Evolutionary conservation across 2,797 vertebrate genomes (phyloP).

Genomic region (Lepilemur ruficaudatus): DNA sequence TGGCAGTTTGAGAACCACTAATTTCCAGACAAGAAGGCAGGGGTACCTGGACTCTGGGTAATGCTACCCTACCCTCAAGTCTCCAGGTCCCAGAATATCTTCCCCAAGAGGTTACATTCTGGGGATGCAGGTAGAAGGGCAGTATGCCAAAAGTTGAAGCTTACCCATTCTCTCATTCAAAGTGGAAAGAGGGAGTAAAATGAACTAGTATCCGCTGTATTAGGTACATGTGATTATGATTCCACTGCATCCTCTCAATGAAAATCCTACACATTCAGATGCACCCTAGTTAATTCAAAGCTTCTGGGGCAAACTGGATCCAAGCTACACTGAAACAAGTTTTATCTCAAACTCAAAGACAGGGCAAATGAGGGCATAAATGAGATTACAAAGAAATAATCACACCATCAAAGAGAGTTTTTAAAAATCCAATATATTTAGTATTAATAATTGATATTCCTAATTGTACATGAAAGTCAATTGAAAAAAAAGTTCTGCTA

Average conservation of each 20-base stretch:
- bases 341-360: conserved; percentile 42
- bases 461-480: neutral
- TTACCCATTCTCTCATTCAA: neutral
- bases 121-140: neutral
- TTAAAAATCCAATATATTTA: neutral
- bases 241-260: neutral
- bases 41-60: neutral
- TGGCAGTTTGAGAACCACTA: neutral
- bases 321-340: neutral
- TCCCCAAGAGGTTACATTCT: neutral
- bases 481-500: neutral
- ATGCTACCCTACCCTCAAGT: neutral
- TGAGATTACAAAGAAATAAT: neutral
- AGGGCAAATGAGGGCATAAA: neutral
- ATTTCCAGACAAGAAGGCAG: neutral
- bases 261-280: neutral
- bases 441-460: neutral
- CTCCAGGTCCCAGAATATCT: neutral
- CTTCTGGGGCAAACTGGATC: neutral
- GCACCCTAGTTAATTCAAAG: neutral
- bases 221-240: neutral
- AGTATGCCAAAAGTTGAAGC: neutral
- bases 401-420: neutral
- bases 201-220: neutral
- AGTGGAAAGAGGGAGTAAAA: neutral